Conservation (phyloP, 1,140 invertebrate genomes). For the Eupristina koningsbergeri region DNA sequence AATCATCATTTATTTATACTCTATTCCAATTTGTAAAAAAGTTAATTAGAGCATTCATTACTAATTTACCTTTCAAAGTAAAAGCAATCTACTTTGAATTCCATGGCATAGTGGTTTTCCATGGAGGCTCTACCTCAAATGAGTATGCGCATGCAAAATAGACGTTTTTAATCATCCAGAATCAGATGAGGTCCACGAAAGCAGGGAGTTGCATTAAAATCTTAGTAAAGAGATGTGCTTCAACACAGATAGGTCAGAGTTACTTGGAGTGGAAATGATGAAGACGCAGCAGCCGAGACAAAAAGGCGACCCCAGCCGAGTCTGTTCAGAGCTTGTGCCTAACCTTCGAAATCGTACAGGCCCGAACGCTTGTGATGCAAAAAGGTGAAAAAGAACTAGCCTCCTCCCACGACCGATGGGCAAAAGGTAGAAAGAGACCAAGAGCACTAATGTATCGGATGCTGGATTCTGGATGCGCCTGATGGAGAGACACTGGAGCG, state of each 20-base stretch:
- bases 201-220: no score
- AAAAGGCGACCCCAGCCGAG: constrained; percentile 44
- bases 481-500: not conserved
- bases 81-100: not conserved
- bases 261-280: not conserved
- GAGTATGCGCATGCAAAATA: constrained; percentile 17
- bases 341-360: constrained; percentile 18
- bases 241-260: no score
- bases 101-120: not conserved
- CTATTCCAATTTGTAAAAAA: constrained; percentile 9
- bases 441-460: not conserved
- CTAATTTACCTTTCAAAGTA: not conserved
- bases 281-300: constrained; percentile 7
- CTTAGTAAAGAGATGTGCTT: no score
- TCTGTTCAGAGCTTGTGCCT: constrained; percentile 3
- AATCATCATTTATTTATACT: not conserved
- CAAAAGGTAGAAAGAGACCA: not conserved
- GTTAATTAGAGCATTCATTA: constrained; percentile 26
- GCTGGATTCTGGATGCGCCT: not conserved
- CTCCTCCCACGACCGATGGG: not conserved
- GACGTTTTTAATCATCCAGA: constrained; percentile 48
- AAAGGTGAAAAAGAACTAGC: constrained; percentile 36
- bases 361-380: constrained; percentile 36
- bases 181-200: not conserved
- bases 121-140: not conserved